Base-by-base conservation (phyloP, 2,888 invertebrate species). In the Hydraecia micacea region DNA sequence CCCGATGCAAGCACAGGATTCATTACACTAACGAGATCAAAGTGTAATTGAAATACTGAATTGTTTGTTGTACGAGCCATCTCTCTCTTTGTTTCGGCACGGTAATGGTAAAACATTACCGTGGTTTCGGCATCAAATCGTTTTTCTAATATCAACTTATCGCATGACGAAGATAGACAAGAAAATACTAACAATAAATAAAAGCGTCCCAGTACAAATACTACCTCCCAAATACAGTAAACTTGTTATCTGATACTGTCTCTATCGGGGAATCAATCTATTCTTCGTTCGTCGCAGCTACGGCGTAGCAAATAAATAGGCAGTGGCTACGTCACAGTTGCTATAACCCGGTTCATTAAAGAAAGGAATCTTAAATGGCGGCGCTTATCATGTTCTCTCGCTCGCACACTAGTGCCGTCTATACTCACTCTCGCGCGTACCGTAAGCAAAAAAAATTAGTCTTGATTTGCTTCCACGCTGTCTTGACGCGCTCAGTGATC, bases 11-110 rank as follows among this genome's bases (percentile, higher is more conserved):
- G 85, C 75, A 71, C 67, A 66, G 71, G 82, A 86, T 80, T 88
- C 75, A 88, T 88, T 87, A 84, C 83, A 84, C 75, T 86, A 86
- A 89, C 86, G 84, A 88, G 84, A 86, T 86, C 84, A 80, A 77
- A 81, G 71, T 83, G 73, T 79, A 58, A 75, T 73, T 82, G 46
- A 77, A 85, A 80, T 75, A 79, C 63, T 77, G 73, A 63, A n/a
- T 58, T 58, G n/a, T 58, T 58, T 58, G 25, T 58, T n/a, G n/a
- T 11, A n/a, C 55, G 55, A 58, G 55, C 55, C 4, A 55, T 55
- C 9, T 25, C 4, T 55, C 25, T 11, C n/a, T 11, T 55, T 55
- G 55, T 58, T 58, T n/a, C n/a, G n/a, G 42, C 42, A 42, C 42
- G 42, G 11, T 42, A 42, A 11, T 42, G 42, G 42, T 42, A 42